Evolutionary conservation across 2,797 vertebrate genomes (phyloP).

Genomic region (Enteromius argenteus): DNA sequence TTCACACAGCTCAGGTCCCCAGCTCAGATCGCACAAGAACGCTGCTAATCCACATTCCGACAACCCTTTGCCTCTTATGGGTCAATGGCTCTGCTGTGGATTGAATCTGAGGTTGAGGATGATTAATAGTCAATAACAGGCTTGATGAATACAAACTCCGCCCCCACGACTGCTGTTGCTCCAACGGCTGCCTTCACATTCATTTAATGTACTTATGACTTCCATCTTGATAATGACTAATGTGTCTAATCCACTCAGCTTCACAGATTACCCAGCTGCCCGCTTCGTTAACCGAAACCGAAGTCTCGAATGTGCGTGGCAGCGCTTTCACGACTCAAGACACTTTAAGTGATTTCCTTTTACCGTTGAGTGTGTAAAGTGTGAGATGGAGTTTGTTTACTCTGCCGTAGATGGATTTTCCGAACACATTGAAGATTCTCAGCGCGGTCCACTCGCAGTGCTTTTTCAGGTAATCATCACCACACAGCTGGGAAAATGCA

Average conservation of each 20-base stretch:
- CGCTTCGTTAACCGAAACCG: neutral
- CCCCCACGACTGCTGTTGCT: conserved; percentile 20
- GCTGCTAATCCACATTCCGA: conserved; percentile 4
- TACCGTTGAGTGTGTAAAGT: neutral
- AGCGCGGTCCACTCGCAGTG: conserved; percentile 18
- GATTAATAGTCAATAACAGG: conserved; percentile 34
- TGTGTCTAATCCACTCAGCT: conserved; percentile 44
- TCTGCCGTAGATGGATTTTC: conserved; percentile 6
- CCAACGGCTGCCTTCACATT: conserved; percentile 13
- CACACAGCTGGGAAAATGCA: conserved; percentile 49
- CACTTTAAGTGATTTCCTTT: conserved; percentile 3
- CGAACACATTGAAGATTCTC: conserved; percentile 1
- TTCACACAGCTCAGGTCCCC: conserved; percentile 18
- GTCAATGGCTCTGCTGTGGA: conserved; percentile 45
- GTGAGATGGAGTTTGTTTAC: conserved; percentile 5
- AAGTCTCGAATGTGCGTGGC: neutral
- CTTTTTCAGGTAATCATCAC: conserved; percentile 38
- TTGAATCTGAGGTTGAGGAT: conserved; percentile 28
- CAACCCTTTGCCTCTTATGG: conserved; percentile 23
- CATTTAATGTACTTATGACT: conserved; percentile 36
- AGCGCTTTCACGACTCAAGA: neutral
- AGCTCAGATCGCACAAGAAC: conserved; percentile 43
- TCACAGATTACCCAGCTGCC: conserved; percentile 12
- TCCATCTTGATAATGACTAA: conserved; percentile 33
- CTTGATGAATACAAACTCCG: conserved; percentile 41